A percentile compares a stretch with the other conserved stretches of the same genome.
Evolutionary conservation across 1,140 invertebrate species (phyloP).

Genomic region (Apis dorsata): DNA sequence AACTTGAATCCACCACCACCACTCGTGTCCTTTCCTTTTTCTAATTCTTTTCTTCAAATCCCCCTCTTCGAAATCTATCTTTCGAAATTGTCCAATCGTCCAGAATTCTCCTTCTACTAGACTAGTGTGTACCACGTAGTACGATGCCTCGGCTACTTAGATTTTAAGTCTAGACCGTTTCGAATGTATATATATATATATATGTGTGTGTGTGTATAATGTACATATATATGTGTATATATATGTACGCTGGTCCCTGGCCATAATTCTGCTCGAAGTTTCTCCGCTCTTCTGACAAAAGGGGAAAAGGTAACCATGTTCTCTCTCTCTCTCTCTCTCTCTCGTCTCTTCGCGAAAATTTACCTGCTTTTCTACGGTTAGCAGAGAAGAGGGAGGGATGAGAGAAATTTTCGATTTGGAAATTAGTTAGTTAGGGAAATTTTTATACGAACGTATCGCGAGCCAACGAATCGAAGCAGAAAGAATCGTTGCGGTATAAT

Average conservation of each 20-base stretch:
- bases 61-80: no score
- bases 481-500: no score
- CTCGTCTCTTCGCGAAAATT: not conserved
- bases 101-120: not conserved
- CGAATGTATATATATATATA: not conserved
- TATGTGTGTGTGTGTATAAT: not conserved
- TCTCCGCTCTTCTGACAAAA: constrained; percentile 43
- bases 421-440: not conserved
- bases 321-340: not conserved
- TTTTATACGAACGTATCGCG: not conserved
- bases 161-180: constrained; percentile 58
- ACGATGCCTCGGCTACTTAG: constrained; percentile 49
- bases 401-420: no score
- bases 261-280: constrained; percentile 54
- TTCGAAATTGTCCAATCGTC: no score
- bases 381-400: no score
- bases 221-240: not conserved
- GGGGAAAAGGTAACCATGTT: no score
- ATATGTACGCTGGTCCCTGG: constrained; percentile 5
- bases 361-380: not conserved
- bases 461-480: no score
- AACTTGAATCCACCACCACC: no score
- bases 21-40: no score
- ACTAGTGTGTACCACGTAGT: not conserved
- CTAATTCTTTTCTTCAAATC: no score